phyloP scores from a whole-genome alignment of 2,888 invertebrate genomes.

The Cremastinae sp. region DNA sequence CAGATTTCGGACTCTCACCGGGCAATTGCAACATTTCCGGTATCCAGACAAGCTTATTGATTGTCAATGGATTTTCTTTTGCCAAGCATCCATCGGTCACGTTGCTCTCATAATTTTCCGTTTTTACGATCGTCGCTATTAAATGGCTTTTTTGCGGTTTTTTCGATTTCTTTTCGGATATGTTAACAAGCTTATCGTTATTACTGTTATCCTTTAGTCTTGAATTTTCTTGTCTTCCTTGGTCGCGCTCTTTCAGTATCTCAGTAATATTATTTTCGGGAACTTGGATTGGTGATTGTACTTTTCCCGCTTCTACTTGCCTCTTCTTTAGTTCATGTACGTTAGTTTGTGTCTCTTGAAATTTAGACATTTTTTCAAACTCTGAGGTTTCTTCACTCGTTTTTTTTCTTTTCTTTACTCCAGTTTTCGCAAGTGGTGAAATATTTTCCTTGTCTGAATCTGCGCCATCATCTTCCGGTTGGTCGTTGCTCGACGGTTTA shows the following conservation, averaged over 20 bases:
- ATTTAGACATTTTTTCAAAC: constrained; percentile 18
- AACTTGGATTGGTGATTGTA: neutral
- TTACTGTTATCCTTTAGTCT: neutral
- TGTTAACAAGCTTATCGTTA: neutral
- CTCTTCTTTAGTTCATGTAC: neutral
- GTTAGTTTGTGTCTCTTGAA: neutral
- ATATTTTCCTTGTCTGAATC: constrained; percentile 73
- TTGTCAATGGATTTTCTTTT: neutral
- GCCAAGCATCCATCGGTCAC: neutral
- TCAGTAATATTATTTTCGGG: neutral
- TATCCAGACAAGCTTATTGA: constrained; percentile 61
- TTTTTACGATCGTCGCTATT: constrained; percentile 50
- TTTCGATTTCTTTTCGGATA: neutral
- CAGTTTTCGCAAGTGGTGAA: constrained; percentile 48
- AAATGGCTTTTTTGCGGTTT: constrained; percentile 15
- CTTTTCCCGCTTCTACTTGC: neutral
- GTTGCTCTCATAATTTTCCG: constrained; percentile 57
- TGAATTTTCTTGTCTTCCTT: no score
- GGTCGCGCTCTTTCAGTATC: no score
- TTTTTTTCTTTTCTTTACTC: constrained; percentile 44
- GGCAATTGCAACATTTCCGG: constrained; percentile 21
- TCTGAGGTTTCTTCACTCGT: constrained; percentile 18
- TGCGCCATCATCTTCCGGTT: constrained; percentile 37
- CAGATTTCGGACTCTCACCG: constrained; percentile 25
- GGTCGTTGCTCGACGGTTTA: constrained; percentile 10